Conservation (phyloP, 2,113 vertebrate species). For the Brachyhypopomus gauderio region DNA sequence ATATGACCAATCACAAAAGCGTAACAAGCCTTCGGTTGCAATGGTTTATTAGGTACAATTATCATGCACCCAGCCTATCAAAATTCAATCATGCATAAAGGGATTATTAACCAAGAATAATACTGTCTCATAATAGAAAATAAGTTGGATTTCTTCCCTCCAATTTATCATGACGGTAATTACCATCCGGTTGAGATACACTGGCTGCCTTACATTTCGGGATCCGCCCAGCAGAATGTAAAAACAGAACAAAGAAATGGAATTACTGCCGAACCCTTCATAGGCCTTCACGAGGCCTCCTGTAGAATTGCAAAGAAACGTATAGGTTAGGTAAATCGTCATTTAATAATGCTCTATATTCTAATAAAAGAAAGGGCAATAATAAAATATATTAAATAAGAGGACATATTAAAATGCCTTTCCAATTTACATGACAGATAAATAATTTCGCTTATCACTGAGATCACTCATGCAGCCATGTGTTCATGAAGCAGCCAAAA, state of each 20-base stretch:
- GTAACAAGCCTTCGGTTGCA: slow-evolving; percentile 52
- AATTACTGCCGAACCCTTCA: slow-evolving; percentile 15
- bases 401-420: too few relatives aligned
- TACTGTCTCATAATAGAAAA: slow-evolving; percentile 58
- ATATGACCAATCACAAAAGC: slow-evolving; percentile 49
- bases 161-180: slow-evolving; percentile 57
- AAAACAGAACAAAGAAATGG: slow-evolving; percentile 41
- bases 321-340: too few relatives aligned
- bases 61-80: slow-evolving; percentile 58
- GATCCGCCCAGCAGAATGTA: slow-evolving; percentile 46
- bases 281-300: background rate
- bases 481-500: background rate
- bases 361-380: too few relatives aligned
- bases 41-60: slow-evolving; percentile 58
- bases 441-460: too few relatives aligned
- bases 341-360: too few relatives aligned
- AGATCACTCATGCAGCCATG: too few relatives aligned
- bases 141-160: slow-evolving; percentile 50
- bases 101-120: slow-evolving; percentile 59
- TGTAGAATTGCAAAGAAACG: background rate
- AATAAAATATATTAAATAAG: too few relatives aligned
- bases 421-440: too few relatives aligned
- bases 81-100: slow-evolving; percentile 63
- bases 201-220: slow-evolving; percentile 46
- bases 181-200: slow-evolving; percentile 54